Conservation (phyloP, 2,797 vertebrate species). For the Phrynocephalus guinanensis region DNA sequence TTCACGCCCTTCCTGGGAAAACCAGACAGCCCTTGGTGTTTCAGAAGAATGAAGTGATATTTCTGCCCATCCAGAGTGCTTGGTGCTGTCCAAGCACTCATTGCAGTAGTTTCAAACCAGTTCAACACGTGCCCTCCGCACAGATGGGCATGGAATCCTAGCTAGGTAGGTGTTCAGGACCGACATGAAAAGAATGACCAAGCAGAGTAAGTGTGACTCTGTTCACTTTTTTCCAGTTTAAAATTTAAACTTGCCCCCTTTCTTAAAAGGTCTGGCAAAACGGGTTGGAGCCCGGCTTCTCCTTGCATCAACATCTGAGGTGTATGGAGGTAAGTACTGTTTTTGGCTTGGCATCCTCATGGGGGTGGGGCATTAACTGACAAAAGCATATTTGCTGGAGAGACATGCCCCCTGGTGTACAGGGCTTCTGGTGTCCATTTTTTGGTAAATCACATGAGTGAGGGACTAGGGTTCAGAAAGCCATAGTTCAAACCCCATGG, state of each 20-base stretch:
- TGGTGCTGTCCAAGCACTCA: background rate
- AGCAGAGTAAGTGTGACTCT: constrained; percentile 9
- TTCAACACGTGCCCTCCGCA: background rate
- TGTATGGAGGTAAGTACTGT: constrained; percentile 92
- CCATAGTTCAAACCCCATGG: too few relatives aligned
- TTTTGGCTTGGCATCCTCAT: background rate
- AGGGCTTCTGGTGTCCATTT: background rate
- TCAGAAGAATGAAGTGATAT: background rate
- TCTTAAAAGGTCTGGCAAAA: constrained; percentile 89
- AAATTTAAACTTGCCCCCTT: constrained; percentile 21
- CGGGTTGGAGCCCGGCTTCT: constrained; percentile 95
- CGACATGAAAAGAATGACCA: background rate
- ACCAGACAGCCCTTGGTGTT: background rate
- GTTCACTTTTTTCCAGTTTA: background rate
- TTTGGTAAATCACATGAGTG: too few relatives aligned
- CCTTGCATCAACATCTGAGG: constrained; percentile 95
- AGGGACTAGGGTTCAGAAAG: too few relatives aligned
- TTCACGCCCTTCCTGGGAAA: background rate
- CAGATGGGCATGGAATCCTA: too few relatives aligned
- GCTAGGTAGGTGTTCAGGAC: background rate
- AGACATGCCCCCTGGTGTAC: background rate
- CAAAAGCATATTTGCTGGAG: background rate
- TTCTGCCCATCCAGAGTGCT: background rate
- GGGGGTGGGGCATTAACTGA: background rate
- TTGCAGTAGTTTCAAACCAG: background rate